phyloP scores from a whole-genome alignment of 53 echinoderm and acorn worm genomes.

The Paracentrotus lividus region DNA sequence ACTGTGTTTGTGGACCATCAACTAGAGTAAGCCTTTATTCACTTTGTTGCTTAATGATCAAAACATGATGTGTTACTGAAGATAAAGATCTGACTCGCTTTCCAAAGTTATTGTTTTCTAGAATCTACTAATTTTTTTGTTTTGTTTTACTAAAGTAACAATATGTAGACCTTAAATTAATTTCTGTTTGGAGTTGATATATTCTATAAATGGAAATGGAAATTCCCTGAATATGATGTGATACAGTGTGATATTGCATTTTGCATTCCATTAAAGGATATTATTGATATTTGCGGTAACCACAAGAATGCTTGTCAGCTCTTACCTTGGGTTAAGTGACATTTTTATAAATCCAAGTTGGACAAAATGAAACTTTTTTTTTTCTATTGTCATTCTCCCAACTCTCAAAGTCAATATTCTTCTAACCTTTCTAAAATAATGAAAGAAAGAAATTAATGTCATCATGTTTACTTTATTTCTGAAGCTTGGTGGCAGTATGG shows the following conservation, averaged over 20 bases:
- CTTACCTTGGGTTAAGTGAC: not conserved
- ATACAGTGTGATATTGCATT: not conserved
- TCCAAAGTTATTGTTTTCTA: too few relatives aligned
- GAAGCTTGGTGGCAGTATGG: slow-evolving; percentile 89
- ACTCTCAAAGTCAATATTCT: not conserved
- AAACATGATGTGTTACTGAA: too few relatives aligned
- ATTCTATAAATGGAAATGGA: too few relatives aligned
- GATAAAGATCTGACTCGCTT: too few relatives aligned
- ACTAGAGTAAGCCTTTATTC: slow-evolving; percentile 78
- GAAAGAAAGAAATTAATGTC: not conserved
- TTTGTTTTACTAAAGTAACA: not conserved
- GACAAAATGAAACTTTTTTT: not conserved
- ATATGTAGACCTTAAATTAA: not conserved
- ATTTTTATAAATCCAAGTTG: not conserved
- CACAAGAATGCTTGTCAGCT: not conserved
- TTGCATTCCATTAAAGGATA: not conserved
- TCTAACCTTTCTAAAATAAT: not conserved
- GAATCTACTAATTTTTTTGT: too few relatives aligned
- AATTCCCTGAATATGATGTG: not conserved
- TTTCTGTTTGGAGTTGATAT: too few relatives aligned
- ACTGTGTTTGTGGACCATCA: slow-evolving; percentile 95
- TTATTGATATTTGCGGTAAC: not conserved
- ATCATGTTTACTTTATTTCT: not conserved
- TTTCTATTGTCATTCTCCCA: not conserved
- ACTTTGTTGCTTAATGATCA: too few relatives aligned